Evolutionary conservation across 1,140 invertebrate species (phyloP).

Genomic region (Drosophila azteca): DNA sequence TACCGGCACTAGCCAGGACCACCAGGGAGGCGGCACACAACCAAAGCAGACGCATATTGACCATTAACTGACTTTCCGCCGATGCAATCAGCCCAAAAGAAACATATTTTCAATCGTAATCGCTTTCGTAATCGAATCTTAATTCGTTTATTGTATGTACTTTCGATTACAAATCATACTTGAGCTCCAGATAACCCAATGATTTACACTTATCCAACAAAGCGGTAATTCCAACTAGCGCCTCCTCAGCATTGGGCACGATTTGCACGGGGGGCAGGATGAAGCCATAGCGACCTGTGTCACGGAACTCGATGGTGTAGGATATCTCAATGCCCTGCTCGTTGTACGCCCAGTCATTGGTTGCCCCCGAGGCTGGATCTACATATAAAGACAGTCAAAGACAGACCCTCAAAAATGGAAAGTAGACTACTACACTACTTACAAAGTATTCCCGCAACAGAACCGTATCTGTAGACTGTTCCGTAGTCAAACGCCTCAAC

Average conservation of each 20-base stretch:
- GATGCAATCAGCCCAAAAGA: conserved; percentile 4
- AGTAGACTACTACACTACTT: conserved; percentile 66
- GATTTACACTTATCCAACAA: conserved; percentile 85
- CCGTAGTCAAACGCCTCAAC: conserved; percentile 84
- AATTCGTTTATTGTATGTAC: conserved; percentile 48
- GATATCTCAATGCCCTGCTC: conserved; percentile 86
- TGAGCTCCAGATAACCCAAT: conserved; percentile 58
- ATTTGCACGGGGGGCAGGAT: conserved; percentile 92
- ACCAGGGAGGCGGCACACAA: conserved; percentile 39
- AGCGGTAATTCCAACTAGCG: conserved; percentile 90
- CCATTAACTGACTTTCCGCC: conserved; percentile 20
- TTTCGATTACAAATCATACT: conserved; percentile 44
- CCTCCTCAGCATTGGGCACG: conserved; percentile 91
- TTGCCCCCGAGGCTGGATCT: conserved; percentile 85
- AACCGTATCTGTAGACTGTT: conserved; percentile 84
- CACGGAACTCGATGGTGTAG: conserved; percentile 86
- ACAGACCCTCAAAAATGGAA: too few relatives aligned
- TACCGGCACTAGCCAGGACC: conserved; percentile 45
- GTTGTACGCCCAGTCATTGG: conserved; percentile 88
- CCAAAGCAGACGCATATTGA: conserved; percentile 58
- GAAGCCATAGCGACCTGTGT: conserved; percentile 94
- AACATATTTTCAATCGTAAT: conserved; percentile 5
- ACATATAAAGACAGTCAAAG: not conserved
- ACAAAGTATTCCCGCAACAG: conserved; percentile 85
- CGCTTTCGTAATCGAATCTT: conserved; percentile 36